These are phyloP conservation scores for Campylorhamphus procurvoides DNA, from an alignment of 2,113 vertebrate species.

Conservation along the genomic window DNA sequence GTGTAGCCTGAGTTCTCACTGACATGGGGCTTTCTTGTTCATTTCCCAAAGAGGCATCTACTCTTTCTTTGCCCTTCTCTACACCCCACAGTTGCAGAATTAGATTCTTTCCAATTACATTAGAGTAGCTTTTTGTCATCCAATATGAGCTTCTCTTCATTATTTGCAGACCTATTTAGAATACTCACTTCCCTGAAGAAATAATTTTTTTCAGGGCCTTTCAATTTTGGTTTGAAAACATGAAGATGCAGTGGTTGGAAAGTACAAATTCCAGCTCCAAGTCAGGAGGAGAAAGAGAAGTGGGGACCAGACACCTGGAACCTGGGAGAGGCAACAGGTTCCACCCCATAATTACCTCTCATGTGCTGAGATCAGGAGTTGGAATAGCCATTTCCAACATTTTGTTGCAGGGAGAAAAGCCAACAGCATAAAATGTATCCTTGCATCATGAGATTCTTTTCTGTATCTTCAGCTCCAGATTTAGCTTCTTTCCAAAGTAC, in stretches of 20 bases:
- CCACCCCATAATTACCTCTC: neutral
- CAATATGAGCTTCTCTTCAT: neutral
- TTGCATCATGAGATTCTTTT: neutral
- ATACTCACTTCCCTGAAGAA: neutral
- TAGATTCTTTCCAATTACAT: neutral
- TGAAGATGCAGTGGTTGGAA: neutral
- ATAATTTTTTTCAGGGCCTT: neutral
- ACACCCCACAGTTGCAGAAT: neutral
- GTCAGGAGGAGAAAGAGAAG: neutral
- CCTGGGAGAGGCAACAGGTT: neutral
- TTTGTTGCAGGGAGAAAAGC: neutral
- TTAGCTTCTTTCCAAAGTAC: neutral
- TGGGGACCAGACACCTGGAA: neutral
- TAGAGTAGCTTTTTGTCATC: neutral
- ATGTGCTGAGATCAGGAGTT: constrained; percentile 14
- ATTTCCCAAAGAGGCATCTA: neutral
- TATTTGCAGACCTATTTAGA: neutral
- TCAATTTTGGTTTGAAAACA: constrained; percentile 5
- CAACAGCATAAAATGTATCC: neutral
- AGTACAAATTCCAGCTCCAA: neutral
- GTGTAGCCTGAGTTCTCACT: neutral
- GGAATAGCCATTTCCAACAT: neutral
- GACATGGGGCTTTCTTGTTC: neutral
- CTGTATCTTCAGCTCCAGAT: neutral
- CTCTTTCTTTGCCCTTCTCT: neutral